Evolutionary conservation across 1,140 invertebrate genomes (phyloP).

Genomic region (Drosophila serrata): DNA sequence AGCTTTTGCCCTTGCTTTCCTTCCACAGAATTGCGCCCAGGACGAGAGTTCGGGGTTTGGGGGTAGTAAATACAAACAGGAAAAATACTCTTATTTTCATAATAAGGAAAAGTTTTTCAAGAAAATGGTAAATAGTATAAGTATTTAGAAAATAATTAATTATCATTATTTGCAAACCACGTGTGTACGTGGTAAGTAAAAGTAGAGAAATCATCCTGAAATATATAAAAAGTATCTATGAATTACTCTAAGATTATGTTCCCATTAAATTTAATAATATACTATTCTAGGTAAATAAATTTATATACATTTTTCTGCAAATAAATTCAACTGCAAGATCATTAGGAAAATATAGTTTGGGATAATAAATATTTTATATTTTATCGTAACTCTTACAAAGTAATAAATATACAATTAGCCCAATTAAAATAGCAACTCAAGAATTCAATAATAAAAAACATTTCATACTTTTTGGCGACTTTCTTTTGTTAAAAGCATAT

Average conservation of each 20-base stretch:
- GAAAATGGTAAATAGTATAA: neutral
- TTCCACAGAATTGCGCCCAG: slow-evolving; percentile 1
- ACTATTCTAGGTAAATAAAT: neutral
- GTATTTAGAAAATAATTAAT: neutral
- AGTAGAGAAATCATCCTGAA: too few species aligned
- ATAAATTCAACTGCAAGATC: too few species aligned
- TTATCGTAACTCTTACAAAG: neutral
- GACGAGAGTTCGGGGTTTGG: slow-evolving; percentile 10
- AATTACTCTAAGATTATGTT: neutral
- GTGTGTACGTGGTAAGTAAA: too few species aligned
- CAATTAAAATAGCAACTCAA: neutral
- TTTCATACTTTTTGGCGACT: slow-evolving; percentile 5
- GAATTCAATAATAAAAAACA: neutral
- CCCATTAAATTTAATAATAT: neutral
- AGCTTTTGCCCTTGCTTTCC: slow-evolving; percentile 14
- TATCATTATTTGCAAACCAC: too few species aligned
- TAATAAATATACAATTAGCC: neutral
- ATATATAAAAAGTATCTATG: neutral
- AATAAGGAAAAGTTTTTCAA: neutral
- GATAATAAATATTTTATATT: neutral
- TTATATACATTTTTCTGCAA: neutral
- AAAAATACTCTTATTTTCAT: neutral
- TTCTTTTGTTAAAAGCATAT: neutral
- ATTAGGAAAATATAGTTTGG: neutral
- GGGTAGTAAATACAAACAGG: slow-evolving; percentile 29